These are phyloP conservation scores for Psittacula cyanocephala DNA, from an alignment of 2,113 vertebrate genomes.

Conservation along the genomic window DNA sequence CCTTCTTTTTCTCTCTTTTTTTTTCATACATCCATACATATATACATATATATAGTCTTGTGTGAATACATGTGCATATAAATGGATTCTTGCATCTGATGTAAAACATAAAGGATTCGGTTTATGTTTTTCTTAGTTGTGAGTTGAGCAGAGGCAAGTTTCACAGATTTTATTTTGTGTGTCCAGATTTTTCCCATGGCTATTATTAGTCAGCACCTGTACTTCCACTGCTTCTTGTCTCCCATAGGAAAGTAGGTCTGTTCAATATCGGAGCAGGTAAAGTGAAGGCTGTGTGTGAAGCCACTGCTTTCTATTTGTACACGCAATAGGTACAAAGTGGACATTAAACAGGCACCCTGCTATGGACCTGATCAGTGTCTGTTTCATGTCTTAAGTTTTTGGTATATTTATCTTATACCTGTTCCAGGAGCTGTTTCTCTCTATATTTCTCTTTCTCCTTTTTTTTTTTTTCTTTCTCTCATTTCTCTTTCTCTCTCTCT, in stretches of 20 bases:
- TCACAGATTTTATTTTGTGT: background rate
- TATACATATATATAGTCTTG: background rate
- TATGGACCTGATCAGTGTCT: slow-evolving; percentile 66
- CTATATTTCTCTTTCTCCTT: background rate
- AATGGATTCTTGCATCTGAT: background rate
- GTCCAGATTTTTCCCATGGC: slow-evolving; percentile 37
- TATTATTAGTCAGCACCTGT: slow-evolving; percentile 71
- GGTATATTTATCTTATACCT: slow-evolving; percentile 61
- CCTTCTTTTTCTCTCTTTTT: background rate
- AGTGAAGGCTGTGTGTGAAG: slow-evolving; percentile 39
- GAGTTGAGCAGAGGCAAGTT: slow-evolving; percentile 21
- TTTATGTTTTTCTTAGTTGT: background rate
- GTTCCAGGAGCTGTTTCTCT: background rate
- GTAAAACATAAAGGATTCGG: background rate
- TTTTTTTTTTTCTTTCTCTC: background rate
- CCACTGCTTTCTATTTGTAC: slow-evolving; percentile 55
- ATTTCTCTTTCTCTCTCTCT: background rate
- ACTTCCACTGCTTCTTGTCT: slow-evolving; percentile 70
- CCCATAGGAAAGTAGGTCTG: slow-evolving; percentile 61
- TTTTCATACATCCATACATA: background rate
- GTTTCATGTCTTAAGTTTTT: slow-evolving; percentile 57
- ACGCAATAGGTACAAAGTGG: slow-evolving; percentile 60
- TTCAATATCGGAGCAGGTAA: slow-evolving; percentile 69
- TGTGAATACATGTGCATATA: background rate
- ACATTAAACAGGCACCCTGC: slow-evolving; percentile 72